These are phyloP conservation scores for Drosophila novamexicana DNA, from an alignment of 1,140 invertebrate genomes.

Conservation along the genomic window DNA sequence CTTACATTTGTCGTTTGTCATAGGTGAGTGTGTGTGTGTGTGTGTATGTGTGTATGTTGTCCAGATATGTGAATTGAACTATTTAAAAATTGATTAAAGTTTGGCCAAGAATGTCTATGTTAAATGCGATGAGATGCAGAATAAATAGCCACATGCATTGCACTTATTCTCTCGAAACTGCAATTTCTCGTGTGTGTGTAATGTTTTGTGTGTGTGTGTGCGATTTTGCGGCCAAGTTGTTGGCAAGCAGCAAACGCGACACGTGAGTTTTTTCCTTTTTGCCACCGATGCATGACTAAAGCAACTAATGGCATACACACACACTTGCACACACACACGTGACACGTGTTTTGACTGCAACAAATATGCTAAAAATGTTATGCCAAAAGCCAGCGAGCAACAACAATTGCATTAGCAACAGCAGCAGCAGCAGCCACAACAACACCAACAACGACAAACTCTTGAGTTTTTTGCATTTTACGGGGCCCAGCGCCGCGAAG, in stretches of 20 bases:
- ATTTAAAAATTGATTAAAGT: slow-evolving; percentile 63
- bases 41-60: too few relatives aligned
- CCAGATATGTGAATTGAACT: not conserved
- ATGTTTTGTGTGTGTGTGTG: slow-evolving; percentile 22
- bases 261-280: slow-evolving; percentile 61
- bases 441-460: slow-evolving; percentile 12
- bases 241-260: slow-evolving; percentile 57
- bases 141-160: slow-evolving; percentile 60
- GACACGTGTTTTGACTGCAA: slow-evolving; percentile 80
- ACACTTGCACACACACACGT: slow-evolving; percentile 36
- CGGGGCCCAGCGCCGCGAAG: slow-evolving; percentile 63
- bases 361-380: slow-evolving; percentile 82
- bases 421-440: slow-evolving; percentile 20
- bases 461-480: slow-evolving; percentile 67
- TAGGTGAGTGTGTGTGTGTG: not conserved
- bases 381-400: slow-evolving; percentile 65
- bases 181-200: not conserved
- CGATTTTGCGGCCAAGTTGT: slow-evolving; percentile 68
- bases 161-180: slow-evolving; percentile 17
- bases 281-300: slow-evolving; percentile 68
- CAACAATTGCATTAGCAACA: slow-evolving; percentile 27
- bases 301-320: slow-evolving; percentile 67
- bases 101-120: slow-evolving; percentile 48
- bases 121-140: slow-evolving; percentile 37
- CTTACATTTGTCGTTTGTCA: not conserved